phyloP scores from a whole-genome alignment of 2,113 vertebrate genomes.

The Nesogale talazaci region DNA sequence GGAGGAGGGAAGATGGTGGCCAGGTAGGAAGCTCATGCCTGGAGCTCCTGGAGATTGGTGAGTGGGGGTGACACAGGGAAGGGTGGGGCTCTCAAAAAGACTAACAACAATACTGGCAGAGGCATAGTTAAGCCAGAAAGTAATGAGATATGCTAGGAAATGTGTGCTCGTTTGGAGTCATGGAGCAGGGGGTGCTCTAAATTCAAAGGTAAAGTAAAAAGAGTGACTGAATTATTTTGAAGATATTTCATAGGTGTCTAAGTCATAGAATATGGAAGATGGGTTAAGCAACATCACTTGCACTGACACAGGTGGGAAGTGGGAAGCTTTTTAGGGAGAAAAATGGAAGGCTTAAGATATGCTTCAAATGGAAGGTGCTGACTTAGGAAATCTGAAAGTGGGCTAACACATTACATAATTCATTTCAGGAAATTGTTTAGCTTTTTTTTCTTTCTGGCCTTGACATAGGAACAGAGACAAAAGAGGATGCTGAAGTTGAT shows the following conservation, averaged over 20 bases:
- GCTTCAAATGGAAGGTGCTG: background rate
- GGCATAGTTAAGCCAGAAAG: background rate
- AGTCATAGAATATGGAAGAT: background rate
- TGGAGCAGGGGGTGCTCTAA: background rate
- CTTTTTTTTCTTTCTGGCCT: background rate
- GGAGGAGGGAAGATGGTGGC: no score
- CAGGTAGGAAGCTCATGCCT: no score
- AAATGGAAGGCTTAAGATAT: background rate
- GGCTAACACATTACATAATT: background rate
- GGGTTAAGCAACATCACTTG: background rate
- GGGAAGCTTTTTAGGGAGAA: background rate
- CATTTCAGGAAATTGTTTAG: background rate
- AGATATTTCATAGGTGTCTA: background rate
- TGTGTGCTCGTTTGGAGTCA: background rate
- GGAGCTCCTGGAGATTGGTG: no score
- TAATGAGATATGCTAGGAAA: background rate
- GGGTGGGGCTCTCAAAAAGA: background rate
- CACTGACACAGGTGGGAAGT: background rate
- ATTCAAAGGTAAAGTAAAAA: constrained; percentile 8
- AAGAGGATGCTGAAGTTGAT: background rate
- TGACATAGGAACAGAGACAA: background rate
- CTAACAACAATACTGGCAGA: background rate
- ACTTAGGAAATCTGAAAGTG: background rate
- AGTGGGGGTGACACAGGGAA: no score
- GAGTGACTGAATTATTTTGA: constrained; percentile 15